A percentile compares a stretch with the other conserved stretches of the same genome.
phyloP scores from a whole-genome alignment of 2,797 vertebrate genomes.

The Bradypus variegatus region DNA sequence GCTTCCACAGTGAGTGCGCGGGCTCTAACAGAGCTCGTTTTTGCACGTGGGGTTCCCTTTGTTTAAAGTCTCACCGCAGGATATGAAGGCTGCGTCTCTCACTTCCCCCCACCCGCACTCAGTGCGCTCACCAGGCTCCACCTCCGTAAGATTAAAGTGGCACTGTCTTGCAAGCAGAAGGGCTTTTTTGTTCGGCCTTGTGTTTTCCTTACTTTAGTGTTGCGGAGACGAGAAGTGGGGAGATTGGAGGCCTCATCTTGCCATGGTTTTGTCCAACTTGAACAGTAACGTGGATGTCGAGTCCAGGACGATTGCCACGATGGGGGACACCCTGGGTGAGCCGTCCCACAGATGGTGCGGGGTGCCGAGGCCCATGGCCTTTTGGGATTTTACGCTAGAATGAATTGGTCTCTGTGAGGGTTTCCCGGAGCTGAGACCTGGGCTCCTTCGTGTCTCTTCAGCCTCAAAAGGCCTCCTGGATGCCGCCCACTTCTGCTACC shows the following conservation, averaged over 20 bases:
- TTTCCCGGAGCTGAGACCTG: rapidly evolving
- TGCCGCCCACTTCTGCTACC: constrained; percentile 96
- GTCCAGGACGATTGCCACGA: constrained; percentile 89
- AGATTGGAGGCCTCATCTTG: constrained; percentile 96
- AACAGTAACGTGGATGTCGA: constrained; percentile 89
- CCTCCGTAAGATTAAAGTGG: rapidly evolving
- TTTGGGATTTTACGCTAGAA: rapidly evolving
- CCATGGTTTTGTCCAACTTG: constrained; percentile 97
- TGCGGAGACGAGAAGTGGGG: constrained; percentile 99
- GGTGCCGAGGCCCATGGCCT: too few relatives aligned
- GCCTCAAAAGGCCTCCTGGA: constrained; percentile 92
- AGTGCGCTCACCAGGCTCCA: rapidly evolving
- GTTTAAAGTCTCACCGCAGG: rapidly evolving
- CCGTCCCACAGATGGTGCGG: too few relatives aligned
- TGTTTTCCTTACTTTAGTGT: constrained; percentile 71
- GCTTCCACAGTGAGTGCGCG: constrained; percentile 86
- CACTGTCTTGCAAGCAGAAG: neutral
- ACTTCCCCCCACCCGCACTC: too few relatives aligned
- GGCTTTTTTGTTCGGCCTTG: too few relatives aligned
- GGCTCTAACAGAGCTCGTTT: rapidly evolving
- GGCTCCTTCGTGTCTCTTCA: constrained; percentile 58
- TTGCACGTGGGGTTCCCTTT: rapidly evolving
- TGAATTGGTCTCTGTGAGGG: rapidly evolving
- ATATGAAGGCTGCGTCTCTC: rapidly evolving
- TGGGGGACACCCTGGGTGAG: constrained; percentile 96